These are phyloP conservation scores for Sylvietta virens DNA, from an alignment of 2,113 vertebrate genomes.

Conservation along the genomic window DNA sequence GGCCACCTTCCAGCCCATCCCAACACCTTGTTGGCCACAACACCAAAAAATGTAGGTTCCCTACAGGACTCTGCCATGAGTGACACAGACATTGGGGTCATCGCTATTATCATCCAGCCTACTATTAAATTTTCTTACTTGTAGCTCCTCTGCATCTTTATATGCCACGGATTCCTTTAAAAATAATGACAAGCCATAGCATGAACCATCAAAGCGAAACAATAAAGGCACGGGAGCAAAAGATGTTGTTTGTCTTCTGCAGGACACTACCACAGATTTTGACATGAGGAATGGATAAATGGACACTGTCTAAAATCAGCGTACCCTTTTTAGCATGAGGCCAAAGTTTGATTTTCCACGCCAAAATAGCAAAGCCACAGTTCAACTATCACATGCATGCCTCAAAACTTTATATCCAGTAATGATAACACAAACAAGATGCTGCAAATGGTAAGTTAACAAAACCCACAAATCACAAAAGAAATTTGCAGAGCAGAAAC, in stretches of 20 bases:
- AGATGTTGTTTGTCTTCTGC: not conserved
- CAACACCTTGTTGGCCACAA: not conserved
- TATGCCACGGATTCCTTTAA: not conserved
- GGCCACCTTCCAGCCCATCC: not conserved
- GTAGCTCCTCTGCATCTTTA: not conserved
- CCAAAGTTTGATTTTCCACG: not conserved
- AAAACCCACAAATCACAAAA: not conserved
- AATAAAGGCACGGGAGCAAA: not conserved
- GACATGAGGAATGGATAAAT: not conserved
- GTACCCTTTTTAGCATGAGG: not conserved
- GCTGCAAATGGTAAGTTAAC: not conserved
- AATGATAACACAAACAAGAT: not conserved
- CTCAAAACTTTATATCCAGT: not conserved
- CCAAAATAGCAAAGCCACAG: not conserved
- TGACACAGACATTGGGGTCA: fast-evolving
- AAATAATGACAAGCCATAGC: not conserved
- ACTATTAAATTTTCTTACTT: not conserved
- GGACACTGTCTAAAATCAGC: not conserved
- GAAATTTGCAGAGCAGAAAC: not conserved
- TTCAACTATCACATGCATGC: not conserved
- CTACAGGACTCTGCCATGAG: not conserved
- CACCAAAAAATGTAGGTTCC: not conserved
- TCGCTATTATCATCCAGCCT: not conserved
- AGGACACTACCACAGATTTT: not conserved
- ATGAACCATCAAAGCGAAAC: not conserved